phyloP scores from a whole-genome alignment of 1,140 invertebrate species.

The Manduca sexta region DNA sequence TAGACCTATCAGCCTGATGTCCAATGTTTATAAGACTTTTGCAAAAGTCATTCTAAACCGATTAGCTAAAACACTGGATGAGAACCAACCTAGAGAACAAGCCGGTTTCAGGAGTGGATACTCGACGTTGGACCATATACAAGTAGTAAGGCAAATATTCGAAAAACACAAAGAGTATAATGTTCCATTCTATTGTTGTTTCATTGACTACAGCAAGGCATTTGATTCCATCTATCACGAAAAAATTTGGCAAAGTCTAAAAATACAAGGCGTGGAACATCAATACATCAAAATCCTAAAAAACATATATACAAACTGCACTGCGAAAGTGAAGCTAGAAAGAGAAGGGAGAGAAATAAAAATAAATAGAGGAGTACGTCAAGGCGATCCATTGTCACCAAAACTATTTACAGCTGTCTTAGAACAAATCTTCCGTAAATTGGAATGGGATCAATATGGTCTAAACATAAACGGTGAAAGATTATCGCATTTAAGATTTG shows the following conservation, averaged over 20 bases:
- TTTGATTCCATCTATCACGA: neutral
- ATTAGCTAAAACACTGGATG: neutral
- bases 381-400: no score
- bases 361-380: slow-evolving; percentile 11
- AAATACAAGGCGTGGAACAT: neutral
- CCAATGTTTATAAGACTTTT: neutral
- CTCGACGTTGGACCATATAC: no score
- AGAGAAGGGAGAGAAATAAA: slow-evolving; percentile 11
- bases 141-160: neutral
- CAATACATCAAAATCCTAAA: slow-evolving; percentile 13
- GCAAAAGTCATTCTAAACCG: neutral
- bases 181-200: neutral
- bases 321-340: slow-evolving; percentile 11
- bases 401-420: slow-evolving; percentile 11
- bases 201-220: neutral
- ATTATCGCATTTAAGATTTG: no score
- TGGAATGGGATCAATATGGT: no score
- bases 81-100: no score
- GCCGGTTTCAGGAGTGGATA: neutral
- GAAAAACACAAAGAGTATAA: neutral
- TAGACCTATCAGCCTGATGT: neutral
- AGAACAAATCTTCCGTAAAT: no score
- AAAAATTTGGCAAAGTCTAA: neutral
- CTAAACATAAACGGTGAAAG: no score
- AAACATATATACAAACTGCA: slow-evolving; percentile 7